phyloP scores from a whole-genome alignment of 2,797 vertebrate genomes.

The Fringilla coelebs region DNA sequence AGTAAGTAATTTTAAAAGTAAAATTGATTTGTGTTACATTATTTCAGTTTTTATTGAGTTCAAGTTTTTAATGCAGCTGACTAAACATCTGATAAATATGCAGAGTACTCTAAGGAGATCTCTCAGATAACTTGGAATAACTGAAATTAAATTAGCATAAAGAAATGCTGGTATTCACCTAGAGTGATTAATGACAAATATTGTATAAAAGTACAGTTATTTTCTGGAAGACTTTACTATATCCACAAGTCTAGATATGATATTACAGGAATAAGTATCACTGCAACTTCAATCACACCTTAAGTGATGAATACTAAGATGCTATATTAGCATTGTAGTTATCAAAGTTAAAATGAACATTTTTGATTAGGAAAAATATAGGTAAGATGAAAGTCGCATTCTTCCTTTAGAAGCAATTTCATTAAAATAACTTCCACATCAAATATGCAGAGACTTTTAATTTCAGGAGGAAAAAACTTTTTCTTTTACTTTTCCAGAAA shows the following conservation, averaged over 20 bases:
- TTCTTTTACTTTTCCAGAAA: not conserved
- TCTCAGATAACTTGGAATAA: not conserved
- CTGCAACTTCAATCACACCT: not conserved
- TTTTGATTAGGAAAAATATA: not conserved
- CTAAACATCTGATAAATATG: slow-evolving; percentile 3
- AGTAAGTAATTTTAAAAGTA: not conserved
- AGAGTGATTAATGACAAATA: not conserved
- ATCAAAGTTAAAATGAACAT: not conserved
- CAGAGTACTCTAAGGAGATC: not conserved
- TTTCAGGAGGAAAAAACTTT: not conserved
- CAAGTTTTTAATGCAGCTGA: not conserved
- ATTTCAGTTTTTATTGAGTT: not conserved
- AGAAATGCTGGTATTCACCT: not conserved
- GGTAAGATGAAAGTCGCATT: not conserved
- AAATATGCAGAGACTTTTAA: not conserved
- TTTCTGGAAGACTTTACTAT: not conserved
- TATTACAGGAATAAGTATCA: not conserved
- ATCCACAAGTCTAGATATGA: not conserved
- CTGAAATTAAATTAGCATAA: not conserved
- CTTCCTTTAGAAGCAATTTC: not conserved
- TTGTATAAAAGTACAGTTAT: not conserved
- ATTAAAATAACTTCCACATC: not conserved
- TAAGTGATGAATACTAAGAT: not conserved
- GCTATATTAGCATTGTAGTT: not conserved
- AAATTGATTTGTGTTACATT: not conserved